Percentiles rank a stretch among this genome's conserved stretches.
phyloP scores from a whole-genome alignment of 2,113 vertebrate genomes.

The Odocoileus virginianus region DNA sequence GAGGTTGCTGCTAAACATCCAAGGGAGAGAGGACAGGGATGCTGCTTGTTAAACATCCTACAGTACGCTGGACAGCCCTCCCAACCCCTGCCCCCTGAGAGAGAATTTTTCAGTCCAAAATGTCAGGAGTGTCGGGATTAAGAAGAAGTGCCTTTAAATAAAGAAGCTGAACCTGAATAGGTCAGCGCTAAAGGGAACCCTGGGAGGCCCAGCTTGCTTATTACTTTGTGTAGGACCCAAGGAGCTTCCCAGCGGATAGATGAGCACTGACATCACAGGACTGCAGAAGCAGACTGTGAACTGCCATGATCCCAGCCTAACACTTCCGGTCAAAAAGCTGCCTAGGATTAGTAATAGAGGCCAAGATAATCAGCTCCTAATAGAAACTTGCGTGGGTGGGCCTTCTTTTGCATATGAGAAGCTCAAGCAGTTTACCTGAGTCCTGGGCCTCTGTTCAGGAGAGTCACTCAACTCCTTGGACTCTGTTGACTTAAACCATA shows the following conservation, averaged over 20 bases:
- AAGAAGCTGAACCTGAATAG: neutral
- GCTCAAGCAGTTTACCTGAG: no score
- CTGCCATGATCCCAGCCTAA: neutral
- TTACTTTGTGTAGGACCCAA: neutral
- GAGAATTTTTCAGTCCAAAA: neutral
- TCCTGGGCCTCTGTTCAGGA: neutral
- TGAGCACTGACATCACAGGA: no score
- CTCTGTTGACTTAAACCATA: neutral
- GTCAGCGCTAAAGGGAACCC: neutral
- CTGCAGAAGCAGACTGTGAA: neutral
- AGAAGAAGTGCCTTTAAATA: neutral
- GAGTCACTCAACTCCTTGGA: neutral
- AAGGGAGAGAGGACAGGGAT: neutral
- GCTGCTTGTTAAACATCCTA: neutral
- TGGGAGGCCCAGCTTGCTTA: neutral
- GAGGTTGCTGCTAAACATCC: neutral
- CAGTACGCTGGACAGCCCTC: neutral
- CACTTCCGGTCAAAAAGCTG: neutral
- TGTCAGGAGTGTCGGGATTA: neutral
- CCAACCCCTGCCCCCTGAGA: neutral
- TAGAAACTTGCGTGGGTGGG: neutral
- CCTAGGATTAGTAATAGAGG: neutral
- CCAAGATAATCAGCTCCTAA: neutral
- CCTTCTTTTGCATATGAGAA: neutral
- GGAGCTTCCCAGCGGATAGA: neutral